Base-by-base conservation (phyloP, 1,140 invertebrate genomes). In the Argopecten irradians region DNA sequence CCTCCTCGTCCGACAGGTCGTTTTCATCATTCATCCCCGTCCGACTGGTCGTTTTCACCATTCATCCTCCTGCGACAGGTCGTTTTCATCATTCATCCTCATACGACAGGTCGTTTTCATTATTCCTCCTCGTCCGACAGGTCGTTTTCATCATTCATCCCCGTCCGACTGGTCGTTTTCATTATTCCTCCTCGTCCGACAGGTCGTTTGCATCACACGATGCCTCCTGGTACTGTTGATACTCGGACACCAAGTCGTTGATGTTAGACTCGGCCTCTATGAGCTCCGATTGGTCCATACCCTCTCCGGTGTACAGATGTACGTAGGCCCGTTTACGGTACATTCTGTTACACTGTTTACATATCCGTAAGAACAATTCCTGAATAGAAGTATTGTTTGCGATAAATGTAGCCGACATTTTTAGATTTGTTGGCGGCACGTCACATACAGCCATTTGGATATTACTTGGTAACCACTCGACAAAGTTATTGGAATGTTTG, bases 391-490 rank as follows among this genome's bases (percentile, higher is more conserved):
- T 98, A 41, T 94, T 93, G 88, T 93, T 93, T 97, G 94, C 95
- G 87, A 95, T 92, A 90, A 95, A 95, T 9, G 95, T 95, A 5
- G 94, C 93, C 34, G 93, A 91, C 93, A 95, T 95, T 87, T 95
- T 95, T 9, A 95, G 89, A 46, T 16, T 93, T 95, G 34, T 88
- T 86, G 0, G 97, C 97, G 93, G 55, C 5, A 71, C 28, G n/a
- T 71, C 55, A 71, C 55, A 71, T 28, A 71, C 55, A 71, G n/a
- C 55, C 16, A 16, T 71, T 28, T 71, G 55, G 8, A 71, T 71
- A n/a, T 98, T 98, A 95, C 98, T 98, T 5, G 98, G 98, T 92
- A 98, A 98, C 98, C 98, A 98, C 96, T 98, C 98, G 34, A 98
- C 98, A 94, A 98, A 98, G 96, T 98, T 98, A 91, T 97, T 97